Conservation (phyloP, 2,797 vertebrate genomes). For the Heterohyrax brucei region DNA sequence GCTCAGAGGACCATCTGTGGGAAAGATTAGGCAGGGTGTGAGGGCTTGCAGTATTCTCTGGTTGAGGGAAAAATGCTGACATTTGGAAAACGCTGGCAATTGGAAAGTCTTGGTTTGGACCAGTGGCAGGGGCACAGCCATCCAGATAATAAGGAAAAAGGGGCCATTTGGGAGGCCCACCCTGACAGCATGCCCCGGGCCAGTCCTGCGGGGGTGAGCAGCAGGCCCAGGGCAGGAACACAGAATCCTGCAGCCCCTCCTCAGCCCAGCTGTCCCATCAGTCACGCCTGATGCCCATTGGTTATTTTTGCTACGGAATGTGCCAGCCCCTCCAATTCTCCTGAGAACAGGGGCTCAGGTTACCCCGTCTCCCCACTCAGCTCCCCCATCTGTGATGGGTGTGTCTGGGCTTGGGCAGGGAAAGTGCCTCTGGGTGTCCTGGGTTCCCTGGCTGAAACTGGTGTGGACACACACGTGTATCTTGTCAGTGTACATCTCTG, state of each 20-base stretch:
- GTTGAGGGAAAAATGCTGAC: background rate
- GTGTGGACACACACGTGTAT: background rate
- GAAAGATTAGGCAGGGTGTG: too few species aligned
- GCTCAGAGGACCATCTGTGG: background rate
- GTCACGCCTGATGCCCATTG: constrained; percentile 89
- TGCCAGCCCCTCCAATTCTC: constrained; percentile 92
- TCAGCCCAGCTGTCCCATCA: constrained; percentile 91
- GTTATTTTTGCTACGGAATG: constrained; percentile 93
- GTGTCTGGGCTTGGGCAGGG: constrained; percentile 69
- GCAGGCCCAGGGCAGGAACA: constrained; percentile 53
- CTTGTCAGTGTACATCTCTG: background rate
- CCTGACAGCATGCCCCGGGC: background rate
- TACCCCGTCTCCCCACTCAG: constrained; percentile 85
- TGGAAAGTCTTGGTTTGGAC: constrained; percentile 6
- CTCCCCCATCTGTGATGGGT: constrained; percentile 73
- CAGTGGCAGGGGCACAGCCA: background rate
- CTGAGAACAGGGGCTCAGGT: constrained; percentile 88
- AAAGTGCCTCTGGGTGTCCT: background rate
- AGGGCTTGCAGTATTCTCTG: background rate
- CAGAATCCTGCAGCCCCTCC: constrained; percentile 65
- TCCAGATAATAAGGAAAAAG: background rate
- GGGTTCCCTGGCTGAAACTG: background rate
- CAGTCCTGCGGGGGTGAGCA: constrained; percentile 34
- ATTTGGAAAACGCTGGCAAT: background rate
- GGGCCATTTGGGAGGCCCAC: background rate